Conservation (phyloP, 1,140 invertebrate genomes). For the Aphelenchoides fujianensis region DNA sequence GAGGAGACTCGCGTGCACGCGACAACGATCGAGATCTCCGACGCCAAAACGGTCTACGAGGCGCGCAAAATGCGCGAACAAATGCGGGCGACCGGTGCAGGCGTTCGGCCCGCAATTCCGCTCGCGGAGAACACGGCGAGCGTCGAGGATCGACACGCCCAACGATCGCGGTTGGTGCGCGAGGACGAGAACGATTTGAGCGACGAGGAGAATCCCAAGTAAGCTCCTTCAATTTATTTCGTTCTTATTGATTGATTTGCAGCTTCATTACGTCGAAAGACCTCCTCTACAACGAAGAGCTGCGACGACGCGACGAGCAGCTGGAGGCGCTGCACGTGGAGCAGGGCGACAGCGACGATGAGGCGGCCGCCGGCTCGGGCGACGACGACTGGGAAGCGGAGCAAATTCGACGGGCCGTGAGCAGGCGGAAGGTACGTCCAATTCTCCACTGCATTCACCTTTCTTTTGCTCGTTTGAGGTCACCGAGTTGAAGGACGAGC, state of each 20-base stretch:
- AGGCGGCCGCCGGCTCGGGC: background rate
- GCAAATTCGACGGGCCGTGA: slow-evolving; percentile 48
- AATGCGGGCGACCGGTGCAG: slow-evolving; percentile 31
- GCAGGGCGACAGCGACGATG: slow-evolving; percentile 43
- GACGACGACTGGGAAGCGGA: slow-evolving; percentile 40
- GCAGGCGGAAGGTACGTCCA: slow-evolving; percentile 36
- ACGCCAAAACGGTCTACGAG: slow-evolving; percentile 51
- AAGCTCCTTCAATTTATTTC: slow-evolving; percentile 12
- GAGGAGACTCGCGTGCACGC: slow-evolving; percentile 13
- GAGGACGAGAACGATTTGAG: slow-evolving; percentile 53
- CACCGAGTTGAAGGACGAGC: slow-evolving; percentile 41
- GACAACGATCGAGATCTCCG: slow-evolving; percentile 38
- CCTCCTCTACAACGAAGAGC: slow-evolving; percentile 40
- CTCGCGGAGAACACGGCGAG: slow-evolving; percentile 33
- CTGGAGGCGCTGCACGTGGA: slow-evolving; percentile 36
- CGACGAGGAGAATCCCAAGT: slow-evolving; percentile 39
- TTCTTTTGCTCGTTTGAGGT: slow-evolving; percentile 38
- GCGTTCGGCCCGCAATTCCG: background rate
- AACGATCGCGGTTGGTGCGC: slow-evolving; percentile 37
- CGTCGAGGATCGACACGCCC: slow-evolving; percentile 20
- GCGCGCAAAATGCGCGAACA: slow-evolving; percentile 43
- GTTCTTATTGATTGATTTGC: slow-evolving; percentile 21
- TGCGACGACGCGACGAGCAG: slow-evolving; percentile 42
- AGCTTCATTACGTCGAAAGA: slow-evolving; percentile 47
- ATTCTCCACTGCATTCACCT: slow-evolving; percentile 22